Evolutionary conservation across 2,888 invertebrate species (phyloP).

Genomic region (Buathra laborator): DNA sequence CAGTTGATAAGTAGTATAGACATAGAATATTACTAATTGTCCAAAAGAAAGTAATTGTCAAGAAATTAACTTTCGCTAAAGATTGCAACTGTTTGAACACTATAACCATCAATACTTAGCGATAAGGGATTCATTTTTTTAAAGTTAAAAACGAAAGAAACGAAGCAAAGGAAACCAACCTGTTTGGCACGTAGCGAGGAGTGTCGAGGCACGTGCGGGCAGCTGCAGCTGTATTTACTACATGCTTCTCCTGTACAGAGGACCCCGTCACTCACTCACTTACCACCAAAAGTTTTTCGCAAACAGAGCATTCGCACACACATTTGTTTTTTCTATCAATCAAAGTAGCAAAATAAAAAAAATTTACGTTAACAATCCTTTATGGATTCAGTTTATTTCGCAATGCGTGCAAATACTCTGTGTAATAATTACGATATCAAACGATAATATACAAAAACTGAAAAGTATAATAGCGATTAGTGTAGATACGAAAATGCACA

Average conservation of each 20-base stretch:
- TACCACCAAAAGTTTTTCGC: conserved; percentile 76
- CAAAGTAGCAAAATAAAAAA: background rate
- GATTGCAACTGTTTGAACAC: background rate
- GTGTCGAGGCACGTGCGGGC: conserved; percentile 84
- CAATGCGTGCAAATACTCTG: conserved; percentile 49
- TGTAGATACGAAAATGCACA: conserved; percentile 44
- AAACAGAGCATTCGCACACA: conserved; percentile 50
- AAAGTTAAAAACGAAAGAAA: conserved; percentile 62
- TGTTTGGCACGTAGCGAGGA: conserved; percentile 83
- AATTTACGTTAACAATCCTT: background rate
- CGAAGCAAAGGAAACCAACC: conserved; percentile 79
- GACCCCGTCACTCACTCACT: conserved; percentile 84
- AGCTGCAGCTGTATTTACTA: conserved; percentile 82
- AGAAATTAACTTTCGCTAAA: background rate
- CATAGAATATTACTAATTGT: too few species aligned
- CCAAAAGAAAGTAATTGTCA: too few species aligned
- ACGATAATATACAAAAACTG: conserved; percentile 30
- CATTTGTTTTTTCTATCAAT: conserved; percentile 1
- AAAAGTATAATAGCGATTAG: conserved; percentile 46
- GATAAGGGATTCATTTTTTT: background rate
- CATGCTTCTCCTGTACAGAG: conserved; percentile 85
- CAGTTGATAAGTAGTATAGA: too few species aligned
- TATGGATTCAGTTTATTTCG: background rate
- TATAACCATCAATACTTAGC: background rate
- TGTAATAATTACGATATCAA: conserved; percentile 34